Base-by-base conservation (phyloP, 30 jellyfish, hydroid and myxozoan genomes). In the Hydractinia echinata region DNA sequence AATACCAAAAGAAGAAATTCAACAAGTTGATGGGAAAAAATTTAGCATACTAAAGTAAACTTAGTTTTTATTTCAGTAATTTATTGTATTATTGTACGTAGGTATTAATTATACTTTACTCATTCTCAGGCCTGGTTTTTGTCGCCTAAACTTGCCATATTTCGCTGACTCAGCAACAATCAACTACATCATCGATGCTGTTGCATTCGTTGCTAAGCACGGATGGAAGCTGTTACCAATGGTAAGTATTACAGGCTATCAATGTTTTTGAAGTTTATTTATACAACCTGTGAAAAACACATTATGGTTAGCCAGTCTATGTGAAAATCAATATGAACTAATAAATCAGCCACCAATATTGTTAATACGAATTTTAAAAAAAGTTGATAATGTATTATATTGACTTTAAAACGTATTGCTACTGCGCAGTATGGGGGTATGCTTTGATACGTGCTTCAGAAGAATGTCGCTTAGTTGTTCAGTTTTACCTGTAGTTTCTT, bases 161-260 rank as follows among this genome's bases (percentile, higher is more conserved):
- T 89, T 89, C 77, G 55, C 82, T 83, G 77, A 89, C 8, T 76
- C 81, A 68, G 92, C 72, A 6, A 83, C 87, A 5, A 56, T 89
- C 3, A 86, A 84, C 4, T 89, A 79, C 53, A 85, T 89, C 20
- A 56, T 89, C 51, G 76, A 84, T 39, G 91, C 97, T 60, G 89
- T 89, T 7, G 76, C 92, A 30, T 77, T 89, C 83, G 89, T 89
- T 7, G 94, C 97, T 61, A 81, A 73, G 48, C 85, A 89, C 69
- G 97, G 91, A 0, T 89, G 97, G 97, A 89, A 85, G 50, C 89
- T 89, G 3, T 87, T 89, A 20, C 97, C 97, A 1, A 62, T 62
- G 88, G 96, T 89, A 79, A 82, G 81, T 11, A 4, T 19, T 71
- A 18, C 19, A 11, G 69, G 19, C 15, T 58, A 11, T 58, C 69